phyloP scores from a whole-genome alignment of 1,140 invertebrate genomes.

The Whitmania pigra region DNA sequence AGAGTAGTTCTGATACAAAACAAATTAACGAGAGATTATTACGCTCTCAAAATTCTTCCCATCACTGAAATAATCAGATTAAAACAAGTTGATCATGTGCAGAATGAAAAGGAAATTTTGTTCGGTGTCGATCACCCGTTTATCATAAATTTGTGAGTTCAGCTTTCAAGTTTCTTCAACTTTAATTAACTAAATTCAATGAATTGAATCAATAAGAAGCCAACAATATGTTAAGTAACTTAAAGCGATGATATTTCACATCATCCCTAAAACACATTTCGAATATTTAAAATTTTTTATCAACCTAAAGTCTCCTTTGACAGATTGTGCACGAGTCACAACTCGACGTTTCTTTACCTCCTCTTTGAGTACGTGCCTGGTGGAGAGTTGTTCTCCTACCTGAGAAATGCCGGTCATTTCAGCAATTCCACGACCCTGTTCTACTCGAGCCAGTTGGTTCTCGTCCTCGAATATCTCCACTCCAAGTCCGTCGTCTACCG shows the following conservation, averaged over 20 bases:
- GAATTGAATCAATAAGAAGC: not conserved
- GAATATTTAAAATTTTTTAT: not conserved
- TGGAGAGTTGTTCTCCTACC: constrained; percentile 96
- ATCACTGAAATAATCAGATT: constrained; percentile 74
- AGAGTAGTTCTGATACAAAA: constrained; percentile 72
- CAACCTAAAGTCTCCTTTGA: constrained; percentile 23
- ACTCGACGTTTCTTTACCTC: constrained; percentile 85
- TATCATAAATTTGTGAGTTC: constrained; percentile 69
- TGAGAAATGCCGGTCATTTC: constrained; percentile 64
- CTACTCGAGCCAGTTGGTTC: constrained; percentile 84
- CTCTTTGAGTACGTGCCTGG: constrained; percentile 94
- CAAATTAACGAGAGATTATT: constrained; percentile 58
- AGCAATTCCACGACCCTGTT: constrained; percentile 53
- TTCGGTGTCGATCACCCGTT: constrained; percentile 69
- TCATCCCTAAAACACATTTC: not conserved
- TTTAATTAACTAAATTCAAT: not conserved
- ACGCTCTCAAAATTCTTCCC: constrained; percentile 78
- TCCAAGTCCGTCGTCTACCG: constrained; percentile 43
- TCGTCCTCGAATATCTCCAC: constrained; percentile 84
- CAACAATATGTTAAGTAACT: not conserved
- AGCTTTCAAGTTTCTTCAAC: not conserved
- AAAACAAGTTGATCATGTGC: constrained; percentile 72
- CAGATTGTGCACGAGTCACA: constrained; percentile 79
- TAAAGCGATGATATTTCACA: not conserved
- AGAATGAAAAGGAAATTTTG: constrained; percentile 76